A percentile compares a stretch with the other conserved stretches of the same genome.
Evolutionary conservation across 1,140 invertebrate genomes (phyloP).

Genomic region (Meloidogyne exigua): DNA sequence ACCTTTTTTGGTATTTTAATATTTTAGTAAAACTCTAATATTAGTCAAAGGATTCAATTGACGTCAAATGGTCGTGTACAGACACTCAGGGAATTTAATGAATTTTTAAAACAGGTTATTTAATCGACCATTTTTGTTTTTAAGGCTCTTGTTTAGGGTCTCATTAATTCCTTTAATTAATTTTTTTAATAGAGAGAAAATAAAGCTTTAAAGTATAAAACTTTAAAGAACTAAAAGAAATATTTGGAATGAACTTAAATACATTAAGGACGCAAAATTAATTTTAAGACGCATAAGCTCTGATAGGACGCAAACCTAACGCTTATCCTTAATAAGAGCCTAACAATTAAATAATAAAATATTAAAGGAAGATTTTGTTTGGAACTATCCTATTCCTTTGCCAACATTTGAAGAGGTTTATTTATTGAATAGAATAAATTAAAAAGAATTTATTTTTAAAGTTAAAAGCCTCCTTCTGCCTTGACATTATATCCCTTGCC

Average conservation of each 20-base stretch:
- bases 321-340: slow-evolving; percentile 16
- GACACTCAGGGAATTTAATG: slow-evolving; percentile 25
- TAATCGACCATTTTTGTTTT: too few species aligned
- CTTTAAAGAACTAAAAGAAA: too few species aligned
- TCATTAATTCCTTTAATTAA: too few species aligned
- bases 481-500: slow-evolving; percentile 37
- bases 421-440: slow-evolving; percentile 24
- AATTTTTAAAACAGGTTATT: slow-evolving; percentile 33
- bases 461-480: slow-evolving; percentile 38
- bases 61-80: slow-evolving; percentile 37
- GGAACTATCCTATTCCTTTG: slow-evolving; percentile 36
- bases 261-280: too few species aligned
- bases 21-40: neutral
- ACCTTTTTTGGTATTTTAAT: slow-evolving; percentile 41
- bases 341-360: slow-evolving; percentile 22
- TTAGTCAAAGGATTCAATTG: slow-evolving; percentile 36
- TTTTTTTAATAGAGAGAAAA: too few species aligned
- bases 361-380: slow-evolving; percentile 37
- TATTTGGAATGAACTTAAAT: too few species aligned
- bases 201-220: too few species aligned
- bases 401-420: slow-evolving; percentile 47
- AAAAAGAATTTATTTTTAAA: slow-evolving; percentile 12
- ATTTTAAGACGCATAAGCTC: too few species aligned
- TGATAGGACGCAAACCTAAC: too few species aligned
- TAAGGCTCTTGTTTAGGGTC: too few species aligned